Evolutionary conservation across 1,140 invertebrate species (phyloP).

Genomic region (Drosophila orena): DNA sequence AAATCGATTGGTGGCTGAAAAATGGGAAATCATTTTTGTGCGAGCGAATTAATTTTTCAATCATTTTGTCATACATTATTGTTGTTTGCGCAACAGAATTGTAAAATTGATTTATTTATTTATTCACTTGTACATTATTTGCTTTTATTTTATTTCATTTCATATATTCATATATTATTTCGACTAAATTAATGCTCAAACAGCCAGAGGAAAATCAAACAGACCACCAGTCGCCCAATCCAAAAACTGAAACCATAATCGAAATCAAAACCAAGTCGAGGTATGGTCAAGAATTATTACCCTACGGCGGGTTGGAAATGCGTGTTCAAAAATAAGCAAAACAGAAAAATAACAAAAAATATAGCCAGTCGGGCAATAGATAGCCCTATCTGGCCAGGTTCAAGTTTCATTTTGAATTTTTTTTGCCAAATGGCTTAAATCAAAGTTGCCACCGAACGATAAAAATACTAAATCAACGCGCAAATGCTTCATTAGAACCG

Average conservation of each 20-base stretch:
- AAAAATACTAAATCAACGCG: constrained; percentile 8
- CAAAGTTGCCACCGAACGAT: constrained; percentile 10
- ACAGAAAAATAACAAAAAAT: neutral
- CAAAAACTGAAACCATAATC: constrained; percentile 20
- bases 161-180: constrained; percentile 62
- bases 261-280: constrained; percentile 24
- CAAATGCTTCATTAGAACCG: neutral
- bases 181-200: constrained; percentile 65
- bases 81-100: constrained; percentile 54
- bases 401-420: constrained; percentile 7
- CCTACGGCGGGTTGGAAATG: constrained; percentile 13
- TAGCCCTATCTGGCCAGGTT: constrained; percentile 26
- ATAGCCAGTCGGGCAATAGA: neutral
- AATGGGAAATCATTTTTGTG: constrained; percentile 7
- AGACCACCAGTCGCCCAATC: constrained; percentile 2
- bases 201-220: constrained; percentile 28
- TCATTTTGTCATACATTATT: constrained; percentile 39
- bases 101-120: constrained; percentile 78
- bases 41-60: neutral
- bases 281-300: constrained; percentile 34
- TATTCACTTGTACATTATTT: constrained; percentile 58
- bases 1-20: constrained; percentile 6
- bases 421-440: constrained; percentile 28
- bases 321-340: neutral
- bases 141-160: constrained; percentile 67